Base-by-base conservation (phyloP, 1,140 invertebrate species). In the Akabosia matsudoensis region DNA sequence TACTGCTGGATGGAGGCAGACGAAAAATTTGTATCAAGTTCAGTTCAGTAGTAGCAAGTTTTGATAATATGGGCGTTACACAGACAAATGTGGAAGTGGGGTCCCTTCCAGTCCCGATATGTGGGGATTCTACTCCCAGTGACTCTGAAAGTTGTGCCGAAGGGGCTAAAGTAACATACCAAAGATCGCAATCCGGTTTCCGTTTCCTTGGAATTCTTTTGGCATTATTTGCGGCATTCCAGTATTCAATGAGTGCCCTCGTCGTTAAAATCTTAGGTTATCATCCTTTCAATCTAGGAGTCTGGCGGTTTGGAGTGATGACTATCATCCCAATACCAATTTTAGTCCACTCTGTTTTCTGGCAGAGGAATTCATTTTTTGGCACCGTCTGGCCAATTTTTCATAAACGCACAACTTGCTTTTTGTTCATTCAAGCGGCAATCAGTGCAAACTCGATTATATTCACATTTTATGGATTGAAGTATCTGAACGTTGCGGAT, bases 251-350 rank as follows among this genome's bases (percentile, higher is more conserved):
- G 31, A 77, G 76, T 34, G 76, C 56, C 13, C 24, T 74, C 1
- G 51, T 77, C 4, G 74, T 77, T 18, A 77, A 77, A 56, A 56
- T 74, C 1, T 22, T 77, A 28, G 56, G 51, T 24, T 77, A 77
- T 37, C 72, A 77, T 70, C 73, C 76, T 1, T 77, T 77, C 61
- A 74, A 74, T 31, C 24, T 77, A 37, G 76, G 76, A 7, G 76
- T 77, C 13, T 77, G 76, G 76, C 18, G 76, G 56, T 77, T 77
- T 34, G n/a, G 64, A 24, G 30, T 77, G 28, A 77, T 77, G 76
- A 34, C 33, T 14, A n/a, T 70, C 4, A 54, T 77, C 34, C 76
- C 76, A 34, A 70, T 77, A 7, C 76, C 76, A 16, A 70, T 77
- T 52, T 34, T 77, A n/a, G 22, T 54, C 7, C 76, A 77, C 22